Base-by-base conservation (phyloP, 2,797 vertebrate genomes). In the Epinephelus coioides region DNA sequence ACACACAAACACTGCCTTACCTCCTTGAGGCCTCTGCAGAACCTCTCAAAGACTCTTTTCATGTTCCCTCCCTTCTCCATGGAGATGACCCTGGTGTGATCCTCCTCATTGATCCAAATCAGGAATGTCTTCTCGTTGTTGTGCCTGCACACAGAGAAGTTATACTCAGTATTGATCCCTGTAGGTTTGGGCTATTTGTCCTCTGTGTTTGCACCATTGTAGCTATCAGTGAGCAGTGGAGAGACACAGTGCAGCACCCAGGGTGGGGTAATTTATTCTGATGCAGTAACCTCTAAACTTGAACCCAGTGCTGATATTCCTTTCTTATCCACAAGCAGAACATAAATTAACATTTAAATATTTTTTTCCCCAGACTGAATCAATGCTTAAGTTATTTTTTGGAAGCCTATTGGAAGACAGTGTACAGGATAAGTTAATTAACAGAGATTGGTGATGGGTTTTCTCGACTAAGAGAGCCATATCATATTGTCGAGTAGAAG, bases 61-160 rank as follows among this genome's bases (percentile, higher is more conserved):
- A 99, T 99, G 95, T 99, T 99, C 57, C 98, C 98, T 2, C 98
- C 98, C 82, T 99, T 99, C 95, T 99, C 98, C 98, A 99, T 99
- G 86, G 98, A 99, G 93, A 99, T 99, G 89, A 99, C 81, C 11
- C 98, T 95, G 0, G 98, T 99, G 91, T 99, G 98, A 79, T 99
- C 98, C 84, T 99, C 98, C 92, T 99, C 98, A 0, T 99, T 99
- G 83, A 99, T 73, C 98, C 98, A 99, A 84, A 99, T 94, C 88
- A 99, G 89, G 92, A 99, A 99, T 0, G 97, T 99, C 91, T 99
- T 99, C 82, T 98, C 96, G 0, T 99, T 97, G 92, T 99, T 99
- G 94, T 99, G 98, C 98, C 98, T 99, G 83, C 13, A 81, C 62
- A 76, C 8, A 65, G 14, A 47, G n/a, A 55, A 9, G 6, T 61